phyloP scores from a whole-genome alignment of 2,888 invertebrate genomes.

The Drosophila austrosaltans region DNA sequence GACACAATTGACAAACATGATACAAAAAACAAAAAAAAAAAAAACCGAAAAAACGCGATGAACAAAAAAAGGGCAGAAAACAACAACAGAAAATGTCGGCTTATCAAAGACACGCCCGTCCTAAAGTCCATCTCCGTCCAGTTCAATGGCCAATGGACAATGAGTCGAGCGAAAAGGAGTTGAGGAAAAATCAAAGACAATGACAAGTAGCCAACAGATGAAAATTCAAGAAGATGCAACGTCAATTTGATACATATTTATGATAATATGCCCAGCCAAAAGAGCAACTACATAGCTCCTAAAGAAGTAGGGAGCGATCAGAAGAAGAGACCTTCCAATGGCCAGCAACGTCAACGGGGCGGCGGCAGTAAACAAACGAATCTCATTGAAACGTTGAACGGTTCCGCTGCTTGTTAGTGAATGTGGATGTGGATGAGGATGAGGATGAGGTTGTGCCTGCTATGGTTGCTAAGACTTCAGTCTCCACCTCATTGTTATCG shows the following conservation, averaged over 20 bases:
- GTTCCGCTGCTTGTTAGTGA: slow-evolving; percentile 71
- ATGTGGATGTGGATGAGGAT: slow-evolving; percentile 26
- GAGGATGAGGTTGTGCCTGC: slow-evolving; percentile 31
- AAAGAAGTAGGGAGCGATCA: slow-evolving; percentile 53
- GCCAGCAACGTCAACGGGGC: slow-evolving; percentile 36
- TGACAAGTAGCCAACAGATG: slow-evolving; percentile 77
- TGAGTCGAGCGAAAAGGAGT: slow-evolving; percentile 36
- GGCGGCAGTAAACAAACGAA: slow-evolving; percentile 41
- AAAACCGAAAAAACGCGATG: background rate
- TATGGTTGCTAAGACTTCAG: slow-evolving; percentile 24
- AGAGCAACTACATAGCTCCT: slow-evolving; percentile 14
- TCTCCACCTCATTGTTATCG: slow-evolving; percentile 74
- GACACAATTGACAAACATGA: slow-evolving; percentile 38
- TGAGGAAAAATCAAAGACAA: slow-evolving; percentile 77
- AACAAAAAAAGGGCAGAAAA: slow-evolving; percentile 25
- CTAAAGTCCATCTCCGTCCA: slow-evolving; percentile 67
- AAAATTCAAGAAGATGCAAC: slow-evolving; percentile 79
- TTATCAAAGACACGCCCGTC: slow-evolving; percentile 61
- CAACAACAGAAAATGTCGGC: slow-evolving; percentile 65
- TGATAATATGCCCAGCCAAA: slow-evolving; percentile 65
- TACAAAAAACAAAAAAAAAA: slow-evolving; percentile 4
- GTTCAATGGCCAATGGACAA: slow-evolving; percentile 63
- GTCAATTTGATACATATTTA: slow-evolving; percentile 77
- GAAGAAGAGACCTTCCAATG: slow-evolving; percentile 63
- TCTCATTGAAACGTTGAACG: slow-evolving; percentile 52